Conservation (phyloP, 2,113 vertebrate genomes). For the Rissa tridactyla region DNA sequence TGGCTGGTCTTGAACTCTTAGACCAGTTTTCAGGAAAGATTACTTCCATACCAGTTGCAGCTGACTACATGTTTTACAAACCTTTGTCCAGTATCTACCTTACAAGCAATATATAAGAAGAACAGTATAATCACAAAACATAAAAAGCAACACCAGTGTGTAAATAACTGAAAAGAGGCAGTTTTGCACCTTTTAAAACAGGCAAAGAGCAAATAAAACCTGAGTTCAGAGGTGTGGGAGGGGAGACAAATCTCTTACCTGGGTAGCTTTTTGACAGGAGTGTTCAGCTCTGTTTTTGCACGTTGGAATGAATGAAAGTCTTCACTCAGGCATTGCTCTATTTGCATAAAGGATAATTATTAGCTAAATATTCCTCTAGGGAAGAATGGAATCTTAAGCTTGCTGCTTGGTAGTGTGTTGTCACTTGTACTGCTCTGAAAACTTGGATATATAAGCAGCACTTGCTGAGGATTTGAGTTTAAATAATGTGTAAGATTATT, state of each 20-base stretch:
- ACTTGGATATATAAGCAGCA: background rate
- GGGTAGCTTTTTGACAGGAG: background rate
- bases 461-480: constrained; percentile 22
- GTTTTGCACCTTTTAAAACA: background rate
- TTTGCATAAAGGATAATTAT: constrained; percentile 43
- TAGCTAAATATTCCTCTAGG: background rate
- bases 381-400: background rate
- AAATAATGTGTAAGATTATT: constrained; percentile 52
- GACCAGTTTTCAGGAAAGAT: background rate
- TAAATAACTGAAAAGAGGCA: background rate
- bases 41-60: background rate
- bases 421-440: background rate
- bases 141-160: background rate
- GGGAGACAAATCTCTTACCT: constrained; percentile 42
- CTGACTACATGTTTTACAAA: background rate
- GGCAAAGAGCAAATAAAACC: background rate
- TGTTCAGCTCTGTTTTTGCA: background rate
- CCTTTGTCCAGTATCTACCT: background rate
- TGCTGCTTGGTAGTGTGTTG: background rate
- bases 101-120: background rate
- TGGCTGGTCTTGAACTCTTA: background rate
- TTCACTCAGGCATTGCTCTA: background rate
- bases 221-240: background rate
- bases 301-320: constrained; percentile 10
- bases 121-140: background rate